These are phyloP conservation scores for Atta texana DNA, from an alignment of 1,140 invertebrate genomes.

Conservation along the genomic window DNA sequence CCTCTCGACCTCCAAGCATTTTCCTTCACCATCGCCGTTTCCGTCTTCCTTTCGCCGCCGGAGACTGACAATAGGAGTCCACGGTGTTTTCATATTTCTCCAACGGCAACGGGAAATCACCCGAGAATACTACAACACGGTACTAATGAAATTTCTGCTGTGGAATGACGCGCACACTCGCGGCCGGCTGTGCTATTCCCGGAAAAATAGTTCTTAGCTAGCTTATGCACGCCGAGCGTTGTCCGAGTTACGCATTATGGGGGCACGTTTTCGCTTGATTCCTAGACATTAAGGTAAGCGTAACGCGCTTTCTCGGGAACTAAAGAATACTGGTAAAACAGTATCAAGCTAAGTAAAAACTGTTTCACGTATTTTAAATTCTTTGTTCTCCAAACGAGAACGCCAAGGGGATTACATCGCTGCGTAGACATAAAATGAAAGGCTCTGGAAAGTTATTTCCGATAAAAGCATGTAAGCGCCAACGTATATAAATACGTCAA, in stretches of 20 bases:
- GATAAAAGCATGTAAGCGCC: constrained; percentile 9
- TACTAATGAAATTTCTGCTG: constrained; percentile 72
- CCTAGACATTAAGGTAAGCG: constrained; percentile 17
- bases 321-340: constrained; percentile 11
- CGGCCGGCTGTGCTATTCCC: constrained; percentile 16
- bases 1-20: constrained; percentile 14
- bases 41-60: constrained; percentile 13
- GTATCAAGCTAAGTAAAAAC: constrained; percentile 37
- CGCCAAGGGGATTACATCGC: neutral
- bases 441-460: neutral
- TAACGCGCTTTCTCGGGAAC: constrained; percentile 3
- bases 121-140: constrained; percentile 56
- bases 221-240: constrained; percentile 15
- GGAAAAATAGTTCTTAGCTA: constrained; percentile 41
- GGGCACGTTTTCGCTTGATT: constrained; percentile 50
- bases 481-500: constrained; percentile 18
- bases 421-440: neutral
- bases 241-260: constrained; percentile 4
- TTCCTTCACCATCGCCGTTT: neutral
- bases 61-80: constrained; percentile 54
- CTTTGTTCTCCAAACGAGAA: constrained; percentile 28
- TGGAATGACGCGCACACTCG: constrained; percentile 30
- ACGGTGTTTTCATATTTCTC: constrained; percentile 70
- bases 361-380: constrained; percentile 45
- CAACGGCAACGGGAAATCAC: constrained; percentile 58